These are phyloP conservation scores for Camptogramma bilineatum DNA, from an alignment of 2,888 invertebrate genomes.

Conservation along the genomic window DNA sequence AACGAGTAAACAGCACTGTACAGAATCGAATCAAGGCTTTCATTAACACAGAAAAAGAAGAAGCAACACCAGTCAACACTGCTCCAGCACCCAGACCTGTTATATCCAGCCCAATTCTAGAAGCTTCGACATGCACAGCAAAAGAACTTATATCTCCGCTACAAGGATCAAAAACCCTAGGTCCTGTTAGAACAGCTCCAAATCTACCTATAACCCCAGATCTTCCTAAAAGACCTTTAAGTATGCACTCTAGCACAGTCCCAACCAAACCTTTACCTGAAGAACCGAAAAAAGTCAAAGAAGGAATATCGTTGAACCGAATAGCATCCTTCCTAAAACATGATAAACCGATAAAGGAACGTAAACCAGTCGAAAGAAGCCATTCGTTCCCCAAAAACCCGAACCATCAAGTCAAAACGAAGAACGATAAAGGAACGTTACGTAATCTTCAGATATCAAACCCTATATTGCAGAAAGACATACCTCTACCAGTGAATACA, in stretches of 20 bases:
- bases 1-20: slow-evolving; percentile 73
- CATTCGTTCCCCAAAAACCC: slow-evolving; percentile 86
- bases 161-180: slow-evolving; percentile 85
- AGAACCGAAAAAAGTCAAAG: slow-evolving; percentile 84
- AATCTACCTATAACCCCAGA: slow-evolving; percentile 74
- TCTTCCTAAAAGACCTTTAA: slow-evolving; percentile 80
- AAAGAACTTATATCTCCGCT: slow-evolving; percentile 89
- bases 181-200: slow-evolving; percentile 87
- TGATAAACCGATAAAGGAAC: slow-evolving; percentile 80
- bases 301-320: slow-evolving; percentile 88
- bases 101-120: slow-evolving; percentile 92
- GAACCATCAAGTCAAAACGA: slow-evolving; percentile 86
- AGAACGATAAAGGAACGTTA: slow-evolving; percentile 88
- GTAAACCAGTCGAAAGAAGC: slow-evolving; percentile 80
- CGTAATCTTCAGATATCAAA: slow-evolving; percentile 92
- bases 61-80: slow-evolving; percentile 65
- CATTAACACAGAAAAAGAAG: slow-evolving; percentile 76
- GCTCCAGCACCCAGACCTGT: slow-evolving; percentile 90
- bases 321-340: slow-evolving; percentile 91
- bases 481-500: slow-evolving; percentile 85
- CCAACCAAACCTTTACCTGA: slow-evolving; percentile 78
- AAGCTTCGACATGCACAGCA: slow-evolving; percentile 92
- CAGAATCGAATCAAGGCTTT: slow-evolving; percentile 78
- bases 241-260: slow-evolving; percentile 73
- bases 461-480: slow-evolving; percentile 91